Conservation (phyloP, 30 jellyfish, hydroid and myxozoan species). For the Aurelia coerulea region DNA sequence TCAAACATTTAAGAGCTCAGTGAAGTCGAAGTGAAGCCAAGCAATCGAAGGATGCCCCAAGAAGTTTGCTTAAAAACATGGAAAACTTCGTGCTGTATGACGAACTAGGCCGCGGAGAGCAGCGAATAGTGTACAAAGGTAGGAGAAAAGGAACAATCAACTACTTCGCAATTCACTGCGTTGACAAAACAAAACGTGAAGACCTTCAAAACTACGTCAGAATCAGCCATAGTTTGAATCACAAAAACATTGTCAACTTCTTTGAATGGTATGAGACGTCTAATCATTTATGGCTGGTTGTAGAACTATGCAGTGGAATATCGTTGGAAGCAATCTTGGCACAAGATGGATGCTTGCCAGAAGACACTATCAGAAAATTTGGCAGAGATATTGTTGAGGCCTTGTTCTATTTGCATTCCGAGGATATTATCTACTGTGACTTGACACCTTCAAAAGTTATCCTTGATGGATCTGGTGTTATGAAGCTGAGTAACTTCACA, state of each 20-base stretch:
- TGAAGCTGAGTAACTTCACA: conserved; percentile 80
- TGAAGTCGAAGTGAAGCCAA: no score
- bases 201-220: conserved; percentile 85
- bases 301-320: conserved; percentile 90
- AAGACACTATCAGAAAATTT: conserved; percentile 64
- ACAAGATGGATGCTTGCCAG: conserved; percentile 82
- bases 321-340: conserved; percentile 54
- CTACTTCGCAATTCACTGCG: conserved; percentile 91
- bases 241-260: conserved; percentile 78
- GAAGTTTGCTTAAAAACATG: conserved; percentile 26
- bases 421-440: conserved; percentile 79
- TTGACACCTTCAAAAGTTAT: conserved; percentile 76
- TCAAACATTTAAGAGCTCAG: no score
- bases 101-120: conserved; percentile 92
- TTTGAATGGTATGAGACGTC: conserved; percentile 95
- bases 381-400: conserved; percentile 79
- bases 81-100: conserved; percentile 93
- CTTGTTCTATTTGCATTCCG: conserved; percentile 76
- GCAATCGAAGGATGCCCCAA: no score
- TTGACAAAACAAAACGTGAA: conserved; percentile 80
- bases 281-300: conserved; percentile 94
- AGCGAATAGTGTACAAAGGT: conserved; percentile 87
- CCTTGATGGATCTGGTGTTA: conserved; percentile 78
- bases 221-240: conserved; percentile 77
- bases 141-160: conserved; percentile 87